Evolutionary conservation across 2,113 vertebrate species (phyloP).

Genomic region (Laticauda colubrina): DNA sequence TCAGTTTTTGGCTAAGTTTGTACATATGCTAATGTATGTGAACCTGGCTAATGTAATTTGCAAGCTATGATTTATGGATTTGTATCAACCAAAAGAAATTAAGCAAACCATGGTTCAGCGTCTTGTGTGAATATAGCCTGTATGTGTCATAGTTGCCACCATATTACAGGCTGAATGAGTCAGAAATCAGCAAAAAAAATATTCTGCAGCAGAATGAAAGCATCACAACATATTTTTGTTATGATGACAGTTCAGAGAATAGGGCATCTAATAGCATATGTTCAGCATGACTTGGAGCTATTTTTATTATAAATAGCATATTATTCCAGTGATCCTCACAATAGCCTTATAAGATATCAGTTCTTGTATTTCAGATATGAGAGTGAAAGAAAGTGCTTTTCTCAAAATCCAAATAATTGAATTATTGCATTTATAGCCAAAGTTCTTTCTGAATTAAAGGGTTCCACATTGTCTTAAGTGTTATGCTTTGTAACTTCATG

Average conservation of each 20-base stretch:
- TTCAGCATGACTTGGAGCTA: not conserved
- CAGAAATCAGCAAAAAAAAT: not conserved
- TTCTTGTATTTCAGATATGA: not conserved
- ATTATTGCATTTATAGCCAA: not conserved
- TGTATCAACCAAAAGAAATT: not conserved
- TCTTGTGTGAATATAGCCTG: not conserved
- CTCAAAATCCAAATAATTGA: not conserved
- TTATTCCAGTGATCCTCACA: not conserved
- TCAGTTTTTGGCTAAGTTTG: not conserved
- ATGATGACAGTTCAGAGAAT: not conserved
- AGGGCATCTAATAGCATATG: not conserved
- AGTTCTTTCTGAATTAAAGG: not conserved
- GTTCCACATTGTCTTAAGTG: not conserved
- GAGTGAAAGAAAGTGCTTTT: not conserved
- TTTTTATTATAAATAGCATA: not conserved
- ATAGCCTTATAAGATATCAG: not conserved
- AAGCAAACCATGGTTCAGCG: not conserved
- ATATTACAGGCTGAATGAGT: not conserved
- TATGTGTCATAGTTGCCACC: not conserved
- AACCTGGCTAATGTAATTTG: not conserved
- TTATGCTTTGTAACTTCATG: not conserved
- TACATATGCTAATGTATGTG: not conserved
- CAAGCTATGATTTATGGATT: not conserved
- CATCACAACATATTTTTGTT: not conserved
- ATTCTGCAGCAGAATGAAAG: not conserved